A percentile compares a stretch with the other conserved stretches of the same genome.
These are phyloP conservation scores for Terrapene triunguis DNA, from an alignment of 2,113 vertebrate species.

Conservation along the genomic window DNA sequence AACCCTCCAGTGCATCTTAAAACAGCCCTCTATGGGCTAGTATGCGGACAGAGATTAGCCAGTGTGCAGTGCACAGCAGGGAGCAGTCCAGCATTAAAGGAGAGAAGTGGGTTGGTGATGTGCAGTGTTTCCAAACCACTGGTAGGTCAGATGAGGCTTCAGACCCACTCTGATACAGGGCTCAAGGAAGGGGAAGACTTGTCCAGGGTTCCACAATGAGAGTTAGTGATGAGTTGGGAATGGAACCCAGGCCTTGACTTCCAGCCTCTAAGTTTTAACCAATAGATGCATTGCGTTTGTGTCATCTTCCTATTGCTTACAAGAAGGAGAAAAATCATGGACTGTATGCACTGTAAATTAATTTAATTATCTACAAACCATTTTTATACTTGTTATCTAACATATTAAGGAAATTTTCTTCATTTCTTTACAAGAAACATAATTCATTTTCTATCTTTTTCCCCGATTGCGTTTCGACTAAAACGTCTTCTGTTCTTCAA, in stretches of 20 bases:
- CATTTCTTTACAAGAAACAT: background rate
- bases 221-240: background rate
- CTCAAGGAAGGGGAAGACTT: background rate
- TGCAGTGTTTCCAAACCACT: background rate
- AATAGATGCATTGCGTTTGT: background rate
- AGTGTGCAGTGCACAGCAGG: background rate
- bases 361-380: background rate
- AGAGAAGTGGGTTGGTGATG: background rate
- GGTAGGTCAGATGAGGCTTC: background rate
- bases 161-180: background rate
- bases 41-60: background rate
- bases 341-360: background rate
- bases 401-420: background rate
- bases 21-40: background rate
- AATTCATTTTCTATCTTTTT: background rate
- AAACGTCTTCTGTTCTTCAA: slow-evolving; percentile 6
- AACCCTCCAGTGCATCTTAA: background rate
- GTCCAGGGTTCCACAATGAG: background rate
- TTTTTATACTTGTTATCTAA: background rate
- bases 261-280: background rate
- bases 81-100: rapidly evolving
- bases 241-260: background rate
- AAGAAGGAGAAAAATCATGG: background rate
- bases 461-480: background rate
- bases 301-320: background rate